Percentiles rank a stretch among this genome's conserved stretches.
phyloP scores from a whole-genome alignment of 2,888 invertebrate genomes.

The Quadriops clusia region DNA sequence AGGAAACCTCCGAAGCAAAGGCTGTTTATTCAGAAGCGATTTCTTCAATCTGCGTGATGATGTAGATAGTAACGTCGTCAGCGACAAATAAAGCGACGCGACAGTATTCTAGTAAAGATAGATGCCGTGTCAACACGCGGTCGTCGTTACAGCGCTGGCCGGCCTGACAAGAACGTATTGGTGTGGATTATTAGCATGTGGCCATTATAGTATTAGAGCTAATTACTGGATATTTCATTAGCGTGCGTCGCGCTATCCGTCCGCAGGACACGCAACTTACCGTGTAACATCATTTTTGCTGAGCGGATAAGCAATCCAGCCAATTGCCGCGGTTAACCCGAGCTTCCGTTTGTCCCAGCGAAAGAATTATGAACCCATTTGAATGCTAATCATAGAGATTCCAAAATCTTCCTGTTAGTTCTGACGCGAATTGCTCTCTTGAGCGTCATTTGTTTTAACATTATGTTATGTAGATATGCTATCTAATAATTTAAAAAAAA shows the following conservation, averaged over 20 bases:
- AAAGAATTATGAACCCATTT: too few species aligned
- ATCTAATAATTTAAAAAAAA: too few species aligned
- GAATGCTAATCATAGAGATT: too few species aligned
- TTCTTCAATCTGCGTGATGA: neutral
- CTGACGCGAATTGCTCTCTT: too few species aligned
- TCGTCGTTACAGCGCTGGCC: neutral
- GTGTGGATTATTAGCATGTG: slow-evolving; percentile 29
- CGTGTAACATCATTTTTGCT: too few species aligned
- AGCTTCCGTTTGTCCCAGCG: too few species aligned
- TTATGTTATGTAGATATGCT: too few species aligned
- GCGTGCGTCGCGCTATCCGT: slow-evolving; percentile 24
- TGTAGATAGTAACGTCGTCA: neutral
- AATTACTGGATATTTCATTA: slow-evolving; percentile 35
- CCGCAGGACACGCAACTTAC: slow-evolving; percentile 14
- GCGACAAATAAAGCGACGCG: slow-evolving; percentile 6
- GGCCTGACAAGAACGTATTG: neutral
- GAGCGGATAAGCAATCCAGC: too few species aligned
- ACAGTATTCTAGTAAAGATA: slow-evolving; percentile 7
- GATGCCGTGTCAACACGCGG: slow-evolving; percentile 10
- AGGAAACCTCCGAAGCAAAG: slow-evolving; percentile 2
- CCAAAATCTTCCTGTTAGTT: too few species aligned
- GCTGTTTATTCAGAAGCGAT: slow-evolving; percentile 3
- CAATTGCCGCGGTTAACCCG: too few species aligned
- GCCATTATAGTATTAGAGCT: slow-evolving; percentile 32
- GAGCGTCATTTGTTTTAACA: too few species aligned